Evolutionary conservation across 1,140 invertebrate species (phyloP).

Genomic region (Zaprionus camerounensis): DNA sequence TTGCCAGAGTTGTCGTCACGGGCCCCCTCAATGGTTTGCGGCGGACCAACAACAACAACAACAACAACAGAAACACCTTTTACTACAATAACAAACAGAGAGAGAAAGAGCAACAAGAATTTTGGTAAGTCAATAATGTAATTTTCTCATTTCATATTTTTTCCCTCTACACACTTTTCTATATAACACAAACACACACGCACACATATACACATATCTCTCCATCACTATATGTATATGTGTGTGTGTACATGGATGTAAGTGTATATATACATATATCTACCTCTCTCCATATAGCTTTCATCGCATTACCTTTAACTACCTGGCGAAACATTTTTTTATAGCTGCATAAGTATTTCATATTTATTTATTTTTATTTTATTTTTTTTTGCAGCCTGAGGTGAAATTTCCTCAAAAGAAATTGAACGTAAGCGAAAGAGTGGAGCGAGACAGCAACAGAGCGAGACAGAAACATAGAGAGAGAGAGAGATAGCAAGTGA

Average conservation of each 20-base stretch:
- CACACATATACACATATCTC: neutral
- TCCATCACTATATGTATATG: neutral
- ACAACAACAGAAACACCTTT: constrained; percentile 25
- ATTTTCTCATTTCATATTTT: constrained; percentile 76
- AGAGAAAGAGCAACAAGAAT: constrained; percentile 40
- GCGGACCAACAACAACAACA: constrained; percentile 47
- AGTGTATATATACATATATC: neutral
- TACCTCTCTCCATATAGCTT: constrained; percentile 18
- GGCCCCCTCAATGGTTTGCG: constrained; percentile 49
- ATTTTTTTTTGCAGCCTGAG: constrained; percentile 18
- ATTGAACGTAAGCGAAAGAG: neutral
- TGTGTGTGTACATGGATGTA: neutral
- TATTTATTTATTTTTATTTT: constrained; percentile 28
- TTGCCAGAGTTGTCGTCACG: constrained; percentile 25
- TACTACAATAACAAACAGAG: constrained; percentile 20
- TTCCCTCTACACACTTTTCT: constrained; percentile 22
- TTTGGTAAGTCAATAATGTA: constrained; percentile 76
- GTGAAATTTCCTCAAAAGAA: constrained; percentile 21
- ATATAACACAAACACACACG: neutral
- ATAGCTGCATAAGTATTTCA: constrained; percentile 38
- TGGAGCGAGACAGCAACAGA: neutral
- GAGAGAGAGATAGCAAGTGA: neutral
- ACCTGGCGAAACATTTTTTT: constrained; percentile 31
- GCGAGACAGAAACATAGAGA: neutral
- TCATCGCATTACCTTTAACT: constrained; percentile 36